Percentiles rank a stretch among this genome's conserved stretches.
Conservation (phyloP, 2,113 vertebrate species). For the Tragelaphus imberbis region DNA sequence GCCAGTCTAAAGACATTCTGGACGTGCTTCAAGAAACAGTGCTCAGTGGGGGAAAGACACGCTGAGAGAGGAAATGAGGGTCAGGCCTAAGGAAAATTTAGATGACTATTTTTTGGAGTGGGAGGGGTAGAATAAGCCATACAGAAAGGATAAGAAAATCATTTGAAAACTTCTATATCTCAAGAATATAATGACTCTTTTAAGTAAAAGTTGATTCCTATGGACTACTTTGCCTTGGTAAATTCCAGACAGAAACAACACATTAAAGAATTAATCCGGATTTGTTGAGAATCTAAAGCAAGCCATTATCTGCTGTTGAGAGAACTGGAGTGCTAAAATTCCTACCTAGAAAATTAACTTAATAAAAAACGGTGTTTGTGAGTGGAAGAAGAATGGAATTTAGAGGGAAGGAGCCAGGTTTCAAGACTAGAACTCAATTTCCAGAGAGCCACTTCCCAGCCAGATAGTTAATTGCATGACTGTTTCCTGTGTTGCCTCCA, state of each 20-base stretch:
- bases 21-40: neutral
- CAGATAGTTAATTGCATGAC: neutral
- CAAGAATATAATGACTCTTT: neutral
- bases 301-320: neutral
- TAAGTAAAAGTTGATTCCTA: neutral
- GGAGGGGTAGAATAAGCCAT: neutral
- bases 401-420: neutral
- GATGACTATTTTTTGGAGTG: neutral
- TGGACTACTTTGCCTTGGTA: neutral
- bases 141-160: neutral
- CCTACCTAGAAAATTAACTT: neutral
- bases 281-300: neutral
- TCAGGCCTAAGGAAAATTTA: neutral
- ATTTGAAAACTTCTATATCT: neutral
- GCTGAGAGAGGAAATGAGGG: neutral
- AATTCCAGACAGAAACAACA: constrained; percentile 15
- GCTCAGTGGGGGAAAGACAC: neutral
- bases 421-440: neutral
- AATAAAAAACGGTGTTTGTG: neutral
- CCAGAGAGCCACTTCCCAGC: neutral
- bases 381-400: neutral
- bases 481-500: neutral
- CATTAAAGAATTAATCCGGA: neutral
- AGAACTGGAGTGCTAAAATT: neutral
- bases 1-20: neutral